Base-by-base conservation (phyloP, 1,140 invertebrate species). In the Bombus waltoni region DNA sequence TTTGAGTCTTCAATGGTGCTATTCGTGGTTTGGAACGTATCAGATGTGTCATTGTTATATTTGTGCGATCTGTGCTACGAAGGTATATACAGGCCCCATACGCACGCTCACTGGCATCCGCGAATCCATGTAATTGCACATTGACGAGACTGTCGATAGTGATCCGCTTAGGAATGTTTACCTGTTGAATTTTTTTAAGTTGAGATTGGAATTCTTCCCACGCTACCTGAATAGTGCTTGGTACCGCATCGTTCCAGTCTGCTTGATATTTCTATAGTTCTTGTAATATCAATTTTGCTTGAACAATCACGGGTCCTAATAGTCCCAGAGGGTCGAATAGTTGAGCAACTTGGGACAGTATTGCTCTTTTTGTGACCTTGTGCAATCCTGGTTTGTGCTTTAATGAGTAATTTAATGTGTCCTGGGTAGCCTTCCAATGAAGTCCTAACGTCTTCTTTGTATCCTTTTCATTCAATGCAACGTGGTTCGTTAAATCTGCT, bases 391-490 rank as follows among this genome's bases (percentile, higher is more conserved):
- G 47, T 28, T 44, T 66, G 9, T 15, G 32, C 32, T 38, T 38
- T 38, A 38, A 78, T 13, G 1, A 10, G 32, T 5, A 22, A 0
- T 2, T 1, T 1, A 0, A 22, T 6, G 9, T 59, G 3, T 15
- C 3, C 13, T 38, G 38, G 2, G 38, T 38, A 38, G 38, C 38
- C 3, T 44, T 44, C 44, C 44, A 15, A 44, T 15, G 44, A 13
- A 44, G 44, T 44, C 3, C 44, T 13, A 44, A 44, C 11, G 11
- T 44, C 44, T 44, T 44, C 44, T 44, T 44, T 3, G 13, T 13
- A 13, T 44, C 0, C 2, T 44, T 4, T 2, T 44, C 13, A 13
- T 15, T 0, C 3, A 44, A 44, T 0, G 13, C 13, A 0, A 44
- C 2, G 13, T 44, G 44, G 11, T 44, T 44, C 13, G 44, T 13